These are phyloP conservation scores for Conus betulinus DNA, from an alignment of 1,140 invertebrate genomes.

Conservation along the genomic window DNA sequence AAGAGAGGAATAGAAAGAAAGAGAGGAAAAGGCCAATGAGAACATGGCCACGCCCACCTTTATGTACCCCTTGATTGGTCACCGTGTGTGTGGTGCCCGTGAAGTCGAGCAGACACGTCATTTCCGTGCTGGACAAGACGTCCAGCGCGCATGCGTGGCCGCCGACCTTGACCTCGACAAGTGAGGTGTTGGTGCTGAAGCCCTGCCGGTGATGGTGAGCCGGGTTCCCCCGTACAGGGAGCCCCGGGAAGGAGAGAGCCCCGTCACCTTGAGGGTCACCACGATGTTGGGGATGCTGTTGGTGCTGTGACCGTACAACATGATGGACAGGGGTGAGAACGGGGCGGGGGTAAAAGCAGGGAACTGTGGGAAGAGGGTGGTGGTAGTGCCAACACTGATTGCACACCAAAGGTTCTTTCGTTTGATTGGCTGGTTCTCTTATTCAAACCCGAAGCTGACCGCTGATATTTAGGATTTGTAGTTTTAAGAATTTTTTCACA, in stretches of 20 bases:
- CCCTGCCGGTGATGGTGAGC: conserved; percentile 64
- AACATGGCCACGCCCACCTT: conserved; percentile 29
- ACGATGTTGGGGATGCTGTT: conserved; percentile 46
- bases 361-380: too few species aligned
- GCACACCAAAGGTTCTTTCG: too few species aligned
- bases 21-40: too few species aligned
- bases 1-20: too few species aligned
- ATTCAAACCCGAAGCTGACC: too few species aligned
- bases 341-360: too few species aligned
- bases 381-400: too few species aligned
- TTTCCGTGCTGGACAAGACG: conserved; percentile 45
- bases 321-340: too few species aligned
- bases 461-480: too few species aligned
- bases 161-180: conserved; percentile 61
- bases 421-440: too few species aligned
- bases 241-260: conserved; percentile 57
- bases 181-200: conserved; percentile 50
- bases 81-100: conserved; percentile 57
- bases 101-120: conserved; percentile 59
- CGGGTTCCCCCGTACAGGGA: conserved; percentile 69
- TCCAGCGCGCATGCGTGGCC: conserved; percentile 54
- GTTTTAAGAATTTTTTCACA: too few species aligned
- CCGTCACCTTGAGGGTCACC: conserved; percentile 51
- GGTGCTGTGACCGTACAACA: too few species aligned
- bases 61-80: conserved; percentile 57